These are phyloP conservation scores for Batillaria attramentaria DNA, from an alignment of 1,140 invertebrate genomes.

Conservation along the genomic window DNA sequence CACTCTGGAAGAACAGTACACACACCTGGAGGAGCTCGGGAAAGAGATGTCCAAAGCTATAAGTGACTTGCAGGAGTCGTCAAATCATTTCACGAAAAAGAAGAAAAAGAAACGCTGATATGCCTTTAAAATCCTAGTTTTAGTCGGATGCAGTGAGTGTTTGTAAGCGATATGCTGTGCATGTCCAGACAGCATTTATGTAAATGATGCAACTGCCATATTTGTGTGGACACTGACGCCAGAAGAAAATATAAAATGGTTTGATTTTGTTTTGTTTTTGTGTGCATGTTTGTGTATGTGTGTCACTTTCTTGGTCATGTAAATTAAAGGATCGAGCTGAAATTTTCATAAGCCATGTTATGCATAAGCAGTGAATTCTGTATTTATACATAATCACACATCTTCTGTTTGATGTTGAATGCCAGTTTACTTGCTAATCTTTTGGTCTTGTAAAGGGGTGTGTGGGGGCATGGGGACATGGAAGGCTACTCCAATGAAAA, in stretches of 20 bases:
- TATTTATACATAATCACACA: too few relatives aligned
- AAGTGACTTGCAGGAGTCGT: slow-evolving; percentile 23
- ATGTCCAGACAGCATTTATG: too few relatives aligned
- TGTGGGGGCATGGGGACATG: too few relatives aligned
- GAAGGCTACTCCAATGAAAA: too few relatives aligned
- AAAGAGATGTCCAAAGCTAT: slow-evolving; percentile 22
- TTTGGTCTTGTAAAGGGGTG: too few relatives aligned
- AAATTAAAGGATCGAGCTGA: too few relatives aligned
- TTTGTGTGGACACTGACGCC: neutral
- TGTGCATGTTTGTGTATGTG: neutral
- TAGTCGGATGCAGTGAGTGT: neutral
- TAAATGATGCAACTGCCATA: too few relatives aligned
- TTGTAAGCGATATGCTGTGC: neutral
- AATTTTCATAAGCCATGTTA: too few relatives aligned
- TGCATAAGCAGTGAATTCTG: too few relatives aligned
- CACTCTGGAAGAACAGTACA: neutral
- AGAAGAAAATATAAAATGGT: neutral
- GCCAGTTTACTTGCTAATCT: too few relatives aligned
- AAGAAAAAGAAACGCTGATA: slow-evolving; percentile 21
- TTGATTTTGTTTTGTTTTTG: neutral
- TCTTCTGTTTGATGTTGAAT: too few relatives aligned
- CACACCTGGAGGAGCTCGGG: slow-evolving; percentile 15
- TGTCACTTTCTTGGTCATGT: too few relatives aligned
- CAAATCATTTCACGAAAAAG: slow-evolving; percentile 20
- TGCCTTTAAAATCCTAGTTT: neutral